Conservation (phyloP, 2,888 invertebrate genomes). For the Acleris laterana region DNA sequence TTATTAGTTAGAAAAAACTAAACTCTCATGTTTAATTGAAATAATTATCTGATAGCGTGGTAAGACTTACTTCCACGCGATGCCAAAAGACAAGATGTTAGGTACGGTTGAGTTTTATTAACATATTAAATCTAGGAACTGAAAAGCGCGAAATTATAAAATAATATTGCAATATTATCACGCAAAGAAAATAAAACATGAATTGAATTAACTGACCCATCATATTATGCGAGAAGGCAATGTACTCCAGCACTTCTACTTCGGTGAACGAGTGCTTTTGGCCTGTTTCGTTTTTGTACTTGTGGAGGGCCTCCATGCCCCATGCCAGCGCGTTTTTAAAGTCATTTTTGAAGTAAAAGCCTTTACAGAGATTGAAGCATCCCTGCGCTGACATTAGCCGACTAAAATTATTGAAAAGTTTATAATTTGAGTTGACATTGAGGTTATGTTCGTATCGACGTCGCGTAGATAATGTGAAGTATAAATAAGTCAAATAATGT, state of each 20-base stretch:
- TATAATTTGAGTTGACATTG: too few species aligned
- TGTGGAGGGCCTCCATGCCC: conserved; percentile 96
- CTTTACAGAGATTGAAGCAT: conserved; percentile 97
- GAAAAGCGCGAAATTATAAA: too few species aligned
- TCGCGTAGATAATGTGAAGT: too few species aligned
- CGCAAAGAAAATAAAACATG: too few species aligned
- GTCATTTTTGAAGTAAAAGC: conserved; percentile 96
- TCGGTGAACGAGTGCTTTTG: conserved; percentile 83
- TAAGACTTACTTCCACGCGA: too few species aligned
- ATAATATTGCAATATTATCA: not conserved
- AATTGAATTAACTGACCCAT: conserved; percentile 84
- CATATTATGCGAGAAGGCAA: conserved; percentile 97
- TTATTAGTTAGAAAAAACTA: too few species aligned
- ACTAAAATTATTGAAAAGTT: conserved; percentile 60
- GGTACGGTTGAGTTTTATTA: not conserved
- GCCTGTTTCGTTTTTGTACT: conserved; percentile 86
- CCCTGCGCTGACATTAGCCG: conserved; percentile 92
- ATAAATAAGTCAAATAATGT: too few species aligned
- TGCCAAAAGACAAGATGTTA: not conserved
- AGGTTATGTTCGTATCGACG: too few species aligned
- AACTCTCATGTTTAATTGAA: too few species aligned
- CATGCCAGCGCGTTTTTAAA: conserved; percentile 96
- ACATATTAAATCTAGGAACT: too few species aligned
- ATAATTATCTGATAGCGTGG: too few species aligned
- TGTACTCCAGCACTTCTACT: conserved; percentile 77